Conservation (phyloP, 2,797 vertebrate genomes). For the Sebastolobus alascanus region DNA sequence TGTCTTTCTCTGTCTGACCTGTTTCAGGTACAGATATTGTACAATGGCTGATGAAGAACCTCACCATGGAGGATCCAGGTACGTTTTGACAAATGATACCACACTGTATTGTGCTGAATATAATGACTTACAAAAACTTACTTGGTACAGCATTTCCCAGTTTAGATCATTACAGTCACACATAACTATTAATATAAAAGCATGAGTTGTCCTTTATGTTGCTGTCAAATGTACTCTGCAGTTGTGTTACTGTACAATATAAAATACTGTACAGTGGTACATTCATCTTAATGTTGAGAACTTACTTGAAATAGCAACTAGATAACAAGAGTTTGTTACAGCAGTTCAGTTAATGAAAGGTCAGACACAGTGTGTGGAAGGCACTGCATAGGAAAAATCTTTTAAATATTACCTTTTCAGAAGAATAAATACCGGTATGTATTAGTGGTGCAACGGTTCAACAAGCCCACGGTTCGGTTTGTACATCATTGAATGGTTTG, state of each 20-base stretch:
- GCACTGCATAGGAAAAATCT: background rate
- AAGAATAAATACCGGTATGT: background rate
- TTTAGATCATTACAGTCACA: background rate
- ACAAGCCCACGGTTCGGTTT: too few relatives aligned
- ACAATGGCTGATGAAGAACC: slow-evolving; percentile 98
- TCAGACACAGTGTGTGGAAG: background rate
- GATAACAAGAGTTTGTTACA: background rate
- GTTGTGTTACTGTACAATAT: background rate
- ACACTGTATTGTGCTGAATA: background rate
- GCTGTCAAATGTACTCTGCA: background rate
- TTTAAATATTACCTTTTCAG: background rate
- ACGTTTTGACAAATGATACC: slow-evolving; percentile 35
- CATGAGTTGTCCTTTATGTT: background rate
- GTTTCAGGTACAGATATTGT: slow-evolving; percentile 93
- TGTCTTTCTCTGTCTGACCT: slow-evolving; percentile 30
- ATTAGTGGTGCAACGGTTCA: too few relatives aligned
- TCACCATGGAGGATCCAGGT: slow-evolving; percentile 96
- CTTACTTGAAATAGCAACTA: background rate
- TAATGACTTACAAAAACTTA: background rate
- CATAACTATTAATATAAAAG: background rate
- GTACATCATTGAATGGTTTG: too few relatives aligned
- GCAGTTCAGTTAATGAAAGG: background rate
- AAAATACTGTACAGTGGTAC: background rate
- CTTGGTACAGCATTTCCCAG: background rate
- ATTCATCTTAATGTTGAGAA: background rate